Evolutionary conservation across 2,888 invertebrate genomes (phyloP), one percentile per base, ranked within the genome.

Genomic region (Agelastica alni): DNA sequence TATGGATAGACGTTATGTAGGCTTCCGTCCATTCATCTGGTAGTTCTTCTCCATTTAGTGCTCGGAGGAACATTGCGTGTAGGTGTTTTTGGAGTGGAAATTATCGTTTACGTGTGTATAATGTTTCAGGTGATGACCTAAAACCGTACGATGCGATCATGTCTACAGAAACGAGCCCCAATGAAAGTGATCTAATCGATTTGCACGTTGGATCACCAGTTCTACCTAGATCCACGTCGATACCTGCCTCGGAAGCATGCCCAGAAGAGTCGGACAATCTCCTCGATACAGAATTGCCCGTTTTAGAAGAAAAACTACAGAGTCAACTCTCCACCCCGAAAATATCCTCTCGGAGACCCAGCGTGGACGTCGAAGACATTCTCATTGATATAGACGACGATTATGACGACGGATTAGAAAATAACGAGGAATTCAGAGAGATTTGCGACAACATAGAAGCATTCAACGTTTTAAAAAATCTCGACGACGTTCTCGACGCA

Each of bases 401-500:
- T 20, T 53, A 58, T 39, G 34, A 41, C 2, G 44, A 56, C 31
- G 46, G 47, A 2, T 18, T 42, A 9, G 37, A 57, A 12, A 28
- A 57, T 9, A 47, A 49, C 51, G 58, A 46, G 6, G 44, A 44
- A 30, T 51, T 53, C 36, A 18, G 51, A 26, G 46, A 53, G 37
- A 18, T 59, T 17, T 58, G 59, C 32, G 59, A 58, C 6, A 51
- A 58, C 41, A 55, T 66, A 4, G 76, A 77, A 59, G 75, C 74
- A 4, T 79, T 84, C 77, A 78, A 80, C 69, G 81, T 84, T 57
- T 74, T 84, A 60, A 80, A 81, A 65, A 81, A 81, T 69, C 73
- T 84, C 59, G 84, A 84, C 70, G 81, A 82, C 70, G 80, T 83
- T 54, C 70, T 84, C 62, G 82, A 84, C 64, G 67, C 67, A 7